A percentile compares a stretch with the other conserved stretches of the same genome.
Conservation (phyloP, 2,797 vertebrate species). For the Arnoldichthys spilopterus region DNA sequence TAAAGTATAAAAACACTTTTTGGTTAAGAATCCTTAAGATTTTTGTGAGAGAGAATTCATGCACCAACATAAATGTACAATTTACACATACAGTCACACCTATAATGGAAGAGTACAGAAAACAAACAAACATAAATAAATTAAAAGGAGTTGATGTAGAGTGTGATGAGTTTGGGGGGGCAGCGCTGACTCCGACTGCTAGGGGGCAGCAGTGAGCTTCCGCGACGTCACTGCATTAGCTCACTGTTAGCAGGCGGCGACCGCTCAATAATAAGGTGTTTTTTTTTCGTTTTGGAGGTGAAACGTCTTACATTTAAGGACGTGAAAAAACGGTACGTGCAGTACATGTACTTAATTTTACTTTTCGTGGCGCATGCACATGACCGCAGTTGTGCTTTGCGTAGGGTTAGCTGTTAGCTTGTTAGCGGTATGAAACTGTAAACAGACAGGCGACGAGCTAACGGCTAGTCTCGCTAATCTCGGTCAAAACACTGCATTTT, state of each 20-base stretch:
- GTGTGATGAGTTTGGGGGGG: too few relatives aligned
- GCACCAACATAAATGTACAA: too few relatives aligned
- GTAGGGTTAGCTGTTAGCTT: neutral
- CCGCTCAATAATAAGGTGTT: neutral
- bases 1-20: too few relatives aligned
- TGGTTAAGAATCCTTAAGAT: too few relatives aligned
- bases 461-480: too few relatives aligned
- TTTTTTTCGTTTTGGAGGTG: neutral
- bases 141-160: too few relatives aligned
- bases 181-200: neutral
- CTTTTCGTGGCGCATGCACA: neutral
- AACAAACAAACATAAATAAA: too few relatives aligned
- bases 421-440: neutral
- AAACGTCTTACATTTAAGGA: neutral
- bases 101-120: too few relatives aligned
- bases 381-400: neutral
- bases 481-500: neutral
- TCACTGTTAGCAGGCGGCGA: conserved; percentile 8
- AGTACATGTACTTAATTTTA: neutral
- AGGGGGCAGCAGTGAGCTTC: conserved; percentile 10
- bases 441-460: neutral
- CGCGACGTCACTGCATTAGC: neutral
- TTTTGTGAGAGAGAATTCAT: too few relatives aligned
- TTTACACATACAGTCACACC: too few relatives aligned
- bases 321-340: neutral